A percentile compares a stretch with the other conserved stretches of the same genome.
Evolutionary conservation across 2,888 invertebrate species (phyloP).

Genomic region (Phaedon cochleariae): DNA sequence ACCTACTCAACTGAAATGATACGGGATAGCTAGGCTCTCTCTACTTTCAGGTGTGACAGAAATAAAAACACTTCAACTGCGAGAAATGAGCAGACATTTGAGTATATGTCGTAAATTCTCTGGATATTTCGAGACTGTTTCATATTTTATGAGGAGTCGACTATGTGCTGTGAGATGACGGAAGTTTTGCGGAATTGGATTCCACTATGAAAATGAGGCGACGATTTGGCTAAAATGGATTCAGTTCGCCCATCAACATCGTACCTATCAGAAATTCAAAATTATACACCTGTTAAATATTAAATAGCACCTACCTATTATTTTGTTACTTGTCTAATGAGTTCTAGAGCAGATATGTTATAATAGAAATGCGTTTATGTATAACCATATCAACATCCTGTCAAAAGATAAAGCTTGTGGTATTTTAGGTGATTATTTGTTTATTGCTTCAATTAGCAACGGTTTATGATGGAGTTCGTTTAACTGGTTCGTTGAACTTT

Average conservation of each 20-base stretch:
- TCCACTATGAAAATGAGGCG: background rate
- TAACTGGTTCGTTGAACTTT: background rate
- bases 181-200: background rate
- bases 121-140: slow-evolving; percentile 27
- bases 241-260: too few relatives aligned
- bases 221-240: too few relatives aligned
- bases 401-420: background rate
- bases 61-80: slow-evolving; percentile 28
- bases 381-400: background rate
- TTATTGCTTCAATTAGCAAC: background rate
- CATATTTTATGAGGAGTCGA: slow-evolving; percentile 23
- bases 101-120: slow-evolving; percentile 38
- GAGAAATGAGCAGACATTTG: slow-evolving; percentile 26
- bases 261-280: too few relatives aligned
- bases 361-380: too few relatives aligned
- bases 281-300: too few relatives aligned
- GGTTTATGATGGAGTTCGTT: background rate
- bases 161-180: background rate
- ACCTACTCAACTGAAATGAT: background rate
- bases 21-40: background rate
- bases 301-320: too few relatives aligned
- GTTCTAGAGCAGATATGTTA: too few relatives aligned
- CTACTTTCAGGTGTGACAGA: slow-evolving; percentile 33
- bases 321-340: too few relatives aligned
- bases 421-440: slow-evolving; percentile 2